Evolutionary conservation across 2,888 invertebrate genomes (phyloP).

Genomic region (Leuctra nigra): DNA sequence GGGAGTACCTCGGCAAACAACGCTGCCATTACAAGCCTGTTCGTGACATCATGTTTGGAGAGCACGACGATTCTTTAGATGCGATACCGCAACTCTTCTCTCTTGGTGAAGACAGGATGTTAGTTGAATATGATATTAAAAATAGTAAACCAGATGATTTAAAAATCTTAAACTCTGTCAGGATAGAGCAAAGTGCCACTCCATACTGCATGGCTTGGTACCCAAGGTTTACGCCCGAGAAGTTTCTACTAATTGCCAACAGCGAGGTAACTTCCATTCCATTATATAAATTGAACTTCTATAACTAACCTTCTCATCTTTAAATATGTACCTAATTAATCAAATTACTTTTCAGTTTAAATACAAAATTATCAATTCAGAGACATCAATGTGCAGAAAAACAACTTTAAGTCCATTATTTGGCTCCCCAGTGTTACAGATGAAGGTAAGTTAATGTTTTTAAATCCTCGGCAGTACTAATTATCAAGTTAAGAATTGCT

Average conservation of each 20-base stretch:
- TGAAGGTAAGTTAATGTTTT: slow-evolving; percentile 37
- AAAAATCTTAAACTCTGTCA: slow-evolving; percentile 41
- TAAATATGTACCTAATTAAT: background rate
- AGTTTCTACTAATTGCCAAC: slow-evolving; percentile 52
- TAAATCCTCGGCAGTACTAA: background rate
- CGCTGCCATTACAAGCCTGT: slow-evolving; percentile 54
- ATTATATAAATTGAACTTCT: no score
- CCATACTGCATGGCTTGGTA: slow-evolving; percentile 50
- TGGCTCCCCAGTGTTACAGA: slow-evolving; percentile 50
- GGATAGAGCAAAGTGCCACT: slow-evolving; percentile 56
- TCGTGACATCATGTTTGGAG: slow-evolving; percentile 47
- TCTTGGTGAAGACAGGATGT: slow-evolving; percentile 50
- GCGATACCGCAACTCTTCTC: slow-evolving; percentile 48
- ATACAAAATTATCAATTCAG: slow-evolving; percentile 58
- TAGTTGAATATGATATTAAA: slow-evolving; percentile 48
- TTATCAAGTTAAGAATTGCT: background rate
- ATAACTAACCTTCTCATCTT: no score
- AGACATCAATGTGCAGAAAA: slow-evolving; percentile 56
- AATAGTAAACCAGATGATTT: slow-evolving; percentile 27
- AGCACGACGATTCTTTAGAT: slow-evolving; percentile 19
- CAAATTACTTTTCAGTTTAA: slow-evolving; percentile 49
- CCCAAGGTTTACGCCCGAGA: slow-evolving; percentile 40
- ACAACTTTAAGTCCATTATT: slow-evolving; percentile 62
- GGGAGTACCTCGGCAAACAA: slow-evolving; percentile 54
- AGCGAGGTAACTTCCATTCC: slow-evolving; percentile 58